Evolutionary conservation across 1,140 invertebrate genomes (phyloP).

Genomic region (Brachionus koreanus): DNA sequence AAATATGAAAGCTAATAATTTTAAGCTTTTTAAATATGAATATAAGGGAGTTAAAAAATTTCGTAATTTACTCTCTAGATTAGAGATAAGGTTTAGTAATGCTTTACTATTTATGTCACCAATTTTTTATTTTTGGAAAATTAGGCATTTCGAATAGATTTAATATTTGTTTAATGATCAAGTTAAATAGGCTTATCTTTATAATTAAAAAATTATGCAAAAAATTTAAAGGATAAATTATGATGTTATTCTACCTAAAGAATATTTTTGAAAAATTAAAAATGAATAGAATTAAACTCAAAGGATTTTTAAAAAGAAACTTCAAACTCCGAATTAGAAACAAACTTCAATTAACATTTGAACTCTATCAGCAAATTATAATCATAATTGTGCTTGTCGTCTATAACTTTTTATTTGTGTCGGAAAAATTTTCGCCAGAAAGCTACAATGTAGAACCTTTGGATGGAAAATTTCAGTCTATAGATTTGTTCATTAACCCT

Average conservation of each 20-base stretch:
- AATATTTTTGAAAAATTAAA: background rate
- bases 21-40: background rate
- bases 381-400: background rate
- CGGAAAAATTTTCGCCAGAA: background rate
- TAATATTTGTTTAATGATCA: background rate
- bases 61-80: background rate
- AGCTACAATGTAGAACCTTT: background rate
- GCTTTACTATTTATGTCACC: background rate
- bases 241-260: background rate
- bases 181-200: background rate
- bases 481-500: background rate
- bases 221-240: background rate
- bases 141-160: background rate
- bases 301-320: slow-evolving; percentile 26
- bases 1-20: no score
- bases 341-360: background rate
- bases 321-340: slow-evolving; percentile 2
- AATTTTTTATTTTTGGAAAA: background rate
- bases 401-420: slow-evolving; percentile 2
- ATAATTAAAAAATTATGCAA: background rate
- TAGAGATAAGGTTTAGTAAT: no score
- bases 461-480: background rate
- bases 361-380: slow-evolving; percentile 6
- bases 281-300: background rate
- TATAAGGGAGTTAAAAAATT: background rate